These are phyloP conservation scores for Caenorhabditis sulstoni DNA, from an alignment of 2,888 invertebrate species.

Conservation along the genomic window DNA sequence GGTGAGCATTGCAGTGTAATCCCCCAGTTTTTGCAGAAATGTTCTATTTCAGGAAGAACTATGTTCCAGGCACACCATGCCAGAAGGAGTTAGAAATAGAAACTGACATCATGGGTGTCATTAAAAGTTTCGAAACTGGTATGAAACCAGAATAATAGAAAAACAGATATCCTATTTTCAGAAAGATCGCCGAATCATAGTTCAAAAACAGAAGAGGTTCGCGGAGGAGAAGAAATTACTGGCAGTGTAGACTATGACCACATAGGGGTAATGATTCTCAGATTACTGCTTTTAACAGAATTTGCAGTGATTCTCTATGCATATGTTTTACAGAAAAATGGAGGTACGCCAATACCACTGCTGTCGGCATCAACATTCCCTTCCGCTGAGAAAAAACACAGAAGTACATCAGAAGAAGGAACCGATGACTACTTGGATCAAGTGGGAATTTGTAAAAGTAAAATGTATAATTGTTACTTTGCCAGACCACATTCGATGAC, in stretches of 20 bases:
- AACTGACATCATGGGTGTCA: slow-evolving; percentile 74
- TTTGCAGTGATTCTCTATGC: too few relatives aligned
- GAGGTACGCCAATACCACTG: slow-evolving; percentile 55
- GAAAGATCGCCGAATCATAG: slow-evolving; percentile 36
- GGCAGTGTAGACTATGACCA: slow-evolving; percentile 40
- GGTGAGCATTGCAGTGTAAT: slow-evolving; percentile 60
- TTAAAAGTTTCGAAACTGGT: slow-evolving; percentile 73
- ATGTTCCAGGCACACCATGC: slow-evolving; percentile 73
- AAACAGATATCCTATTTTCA: neutral
- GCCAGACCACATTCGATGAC: slow-evolving; percentile 66
- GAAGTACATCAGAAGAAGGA: slow-evolving; percentile 1
- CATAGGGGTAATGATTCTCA: slow-evolving; percentile 43
- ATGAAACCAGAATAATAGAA: neutral
- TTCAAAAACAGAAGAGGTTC: neutral
- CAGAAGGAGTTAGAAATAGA: slow-evolving; percentile 73
- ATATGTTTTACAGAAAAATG: slow-evolving; percentile 54
- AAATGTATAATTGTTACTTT: too few relatives aligned
- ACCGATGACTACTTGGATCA: slow-evolving; percentile 59
- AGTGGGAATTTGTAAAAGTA: slow-evolving; percentile 16
- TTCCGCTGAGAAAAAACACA: slow-evolving; percentile 9
- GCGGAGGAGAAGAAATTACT: neutral
- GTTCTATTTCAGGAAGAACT: slow-evolving; percentile 69
- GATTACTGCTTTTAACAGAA: too few relatives aligned
- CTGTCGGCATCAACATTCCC: slow-evolving; percentile 23
- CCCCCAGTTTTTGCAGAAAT: neutral